Percentiles rank a stretch among this genome's conserved stretches.
These are phyloP conservation scores for human (Homo sapiens) DNA, from an alignment of 2,113 vertebrate species.

Conservation along the genomic window GRCh38 chr15:99889001-99889500, in stretches of 20 bases:
- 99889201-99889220: not conserved
- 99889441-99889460: not conserved
- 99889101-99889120: not conserved
- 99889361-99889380: not conserved
- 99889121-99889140: slow-evolving; percentile 6
- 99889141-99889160: not conserved
- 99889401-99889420: not conserved
- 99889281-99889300: not conserved
- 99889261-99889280: not conserved
- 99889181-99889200: not conserved
- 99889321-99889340: not conserved
- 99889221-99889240: not conserved
- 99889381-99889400: not conserved
- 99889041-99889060: not conserved
- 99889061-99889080: not conserved
- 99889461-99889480: slow-evolving; percentile 4
- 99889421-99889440: not conserved
- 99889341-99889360: not conserved
- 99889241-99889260: not conserved
- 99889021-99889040: too few species aligned
- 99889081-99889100: not conserved
- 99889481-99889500: not conserved
- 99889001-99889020: too few species aligned
- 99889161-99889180: not conserved
- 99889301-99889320: not conserved